Base-by-base conservation (phyloP, 2,888 invertebrate genomes). In the Celastrina argiolus region DNA sequence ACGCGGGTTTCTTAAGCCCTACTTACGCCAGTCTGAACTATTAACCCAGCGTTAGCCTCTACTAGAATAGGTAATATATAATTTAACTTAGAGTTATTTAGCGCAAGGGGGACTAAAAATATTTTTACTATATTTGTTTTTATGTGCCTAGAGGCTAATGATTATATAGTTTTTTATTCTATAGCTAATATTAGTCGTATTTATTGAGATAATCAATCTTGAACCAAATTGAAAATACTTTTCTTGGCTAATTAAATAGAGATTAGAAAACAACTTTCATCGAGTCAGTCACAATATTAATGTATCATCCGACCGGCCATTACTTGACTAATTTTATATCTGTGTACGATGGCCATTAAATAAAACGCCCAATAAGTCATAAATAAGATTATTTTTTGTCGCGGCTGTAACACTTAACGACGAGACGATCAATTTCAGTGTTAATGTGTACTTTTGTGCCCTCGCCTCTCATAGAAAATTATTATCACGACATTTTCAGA, bases 371-470 rank as follows among this genome's bases (percentile, higher is more conserved):
- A 67, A 73, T 71, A 69, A 72, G 75, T 75, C 77, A 72, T 77
- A 77, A 76, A 75, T 76, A 75, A 75, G 76, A 75, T 75, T 74
- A 75, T 61, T 75, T 76, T 75, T 74, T 74, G 72, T 73, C 74
- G 70, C 70, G 73, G 73, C 73, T 71, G 72, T 72, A 70, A 72
- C 72, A 73, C 69, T 72, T 71, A 72, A 73, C 71, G 73, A 68
- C 71, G 72, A 71, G 72, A 69, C 72, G 73, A 76, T 74, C 75
- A 76, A 75, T 76, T 77, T 76, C 75, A 74, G 75, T 73, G 74
- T 74, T 74, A 75, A 71, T 61, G 61, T 36, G 72, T 70, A 71
- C 73, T 74, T 73, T 76, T 75, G 75, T 68, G 65, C 59, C 63
- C 59, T 34, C 18, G 14, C 39, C 18, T 22, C 4, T 34, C 34